Conservation (phyloP, 2,888 invertebrate species). For the Euzophera pinguis region DNA sequence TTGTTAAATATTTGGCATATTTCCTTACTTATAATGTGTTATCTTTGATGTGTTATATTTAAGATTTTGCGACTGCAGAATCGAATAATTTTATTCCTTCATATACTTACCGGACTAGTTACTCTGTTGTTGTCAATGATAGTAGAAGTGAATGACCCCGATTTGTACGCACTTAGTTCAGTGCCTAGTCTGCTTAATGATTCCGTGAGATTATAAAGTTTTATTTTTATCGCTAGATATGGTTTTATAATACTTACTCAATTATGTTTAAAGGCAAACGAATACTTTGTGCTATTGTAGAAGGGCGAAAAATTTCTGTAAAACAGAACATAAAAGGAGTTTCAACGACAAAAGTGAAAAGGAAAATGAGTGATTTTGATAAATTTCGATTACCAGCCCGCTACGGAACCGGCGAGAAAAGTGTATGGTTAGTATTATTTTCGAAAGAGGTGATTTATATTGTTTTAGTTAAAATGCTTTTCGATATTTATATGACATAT, state of each 20-base stretch:
- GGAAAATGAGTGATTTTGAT: conserved; percentile 2
- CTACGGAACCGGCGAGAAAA: conserved; percentile 9
- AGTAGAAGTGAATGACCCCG: no score
- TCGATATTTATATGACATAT: neutral
- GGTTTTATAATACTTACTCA: neutral
- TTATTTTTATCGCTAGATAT: no score
- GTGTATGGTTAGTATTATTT: conserved; percentile 4
- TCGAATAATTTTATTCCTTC: no score
- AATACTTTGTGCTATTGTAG: conserved; percentile 13
- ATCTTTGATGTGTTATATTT: no score
- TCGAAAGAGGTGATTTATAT: neutral
- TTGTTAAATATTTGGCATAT: no score
- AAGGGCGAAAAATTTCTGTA: conserved; percentile 8
- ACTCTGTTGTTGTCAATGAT: no score
- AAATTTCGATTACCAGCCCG: conserved; percentile 8
- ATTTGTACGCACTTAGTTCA: no score
- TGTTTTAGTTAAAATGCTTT: neutral
- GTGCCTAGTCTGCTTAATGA: no score
- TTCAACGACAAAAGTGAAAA: neutral
- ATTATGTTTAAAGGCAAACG: conserved; percentile 22
- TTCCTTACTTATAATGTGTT: no score
- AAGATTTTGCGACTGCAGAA: no score
- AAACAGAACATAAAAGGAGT: conserved; percentile 8
- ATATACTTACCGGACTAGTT: no score
- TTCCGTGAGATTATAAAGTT: no score